Conservation (phyloP, 1,140 invertebrate genomes). For the Meloidogyne floridensis region DNA sequence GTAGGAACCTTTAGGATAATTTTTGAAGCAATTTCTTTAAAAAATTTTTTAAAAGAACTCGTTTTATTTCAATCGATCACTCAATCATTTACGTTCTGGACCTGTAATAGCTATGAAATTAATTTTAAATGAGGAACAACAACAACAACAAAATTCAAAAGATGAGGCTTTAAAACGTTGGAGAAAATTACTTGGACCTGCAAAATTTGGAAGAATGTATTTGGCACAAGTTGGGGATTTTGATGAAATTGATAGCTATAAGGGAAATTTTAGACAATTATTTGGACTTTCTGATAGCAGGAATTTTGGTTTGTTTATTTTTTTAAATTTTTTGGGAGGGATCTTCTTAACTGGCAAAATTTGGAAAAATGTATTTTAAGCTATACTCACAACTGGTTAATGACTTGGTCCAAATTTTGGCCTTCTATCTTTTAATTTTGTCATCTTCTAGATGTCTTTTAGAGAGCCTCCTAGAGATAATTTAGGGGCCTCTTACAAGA, state of each 20-base stretch:
- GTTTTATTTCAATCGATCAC: conserved; percentile 29
- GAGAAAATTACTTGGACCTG: conserved; percentile 33
- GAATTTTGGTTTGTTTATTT: conserved; percentile 27
- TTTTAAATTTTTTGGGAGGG: background rate
- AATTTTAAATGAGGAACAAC: conserved; percentile 7
- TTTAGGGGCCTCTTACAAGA: too few relatives aligned
- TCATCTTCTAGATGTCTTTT: too few relatives aligned
- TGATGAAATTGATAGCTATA: conserved; percentile 7
- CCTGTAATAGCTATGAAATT: conserved; percentile 35
- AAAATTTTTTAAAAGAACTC: background rate
- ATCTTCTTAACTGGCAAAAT: background rate
- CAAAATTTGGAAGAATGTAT: conserved; percentile 38
- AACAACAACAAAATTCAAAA: background rate
- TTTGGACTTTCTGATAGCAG: conserved; percentile 37
- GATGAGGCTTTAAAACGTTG: conserved; percentile 31
- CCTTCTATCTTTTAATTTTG: too few relatives aligned
- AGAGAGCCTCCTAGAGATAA: too few relatives aligned
- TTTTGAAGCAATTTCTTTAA: too few relatives aligned
- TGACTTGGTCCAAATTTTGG: too few relatives aligned
- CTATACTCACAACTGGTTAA: too few relatives aligned
- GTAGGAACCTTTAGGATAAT: too few relatives aligned
- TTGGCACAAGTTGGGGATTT: conserved; percentile 24
- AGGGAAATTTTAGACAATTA: conserved; percentile 25
- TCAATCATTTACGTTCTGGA: conserved; percentile 34
- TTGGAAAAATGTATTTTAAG: too few relatives aligned